These are phyloP conservation scores for Spodoptera litura DNA, from an alignment of 1,140 invertebrate genomes.

Conservation along the genomic window DNA sequence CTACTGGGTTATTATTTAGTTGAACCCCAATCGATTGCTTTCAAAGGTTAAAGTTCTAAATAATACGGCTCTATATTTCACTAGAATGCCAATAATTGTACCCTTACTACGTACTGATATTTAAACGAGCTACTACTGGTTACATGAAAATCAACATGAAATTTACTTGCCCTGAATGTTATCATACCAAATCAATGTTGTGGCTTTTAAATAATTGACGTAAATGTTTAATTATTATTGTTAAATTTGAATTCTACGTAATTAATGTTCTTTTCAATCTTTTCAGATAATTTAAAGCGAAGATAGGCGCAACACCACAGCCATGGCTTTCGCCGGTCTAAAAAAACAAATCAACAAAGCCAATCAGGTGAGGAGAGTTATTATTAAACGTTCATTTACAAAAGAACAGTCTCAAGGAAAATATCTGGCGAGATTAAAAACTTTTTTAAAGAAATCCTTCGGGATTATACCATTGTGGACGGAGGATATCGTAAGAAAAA, in stretches of 20 bases:
- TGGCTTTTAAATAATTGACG: no score
- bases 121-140: no score
- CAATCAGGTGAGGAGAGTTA: conserved; percentile 92
- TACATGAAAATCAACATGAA: no score
- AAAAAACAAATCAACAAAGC: conserved; percentile 99
- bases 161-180: no score
- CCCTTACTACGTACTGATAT: no score
- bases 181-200: neutral
- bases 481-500: neutral
- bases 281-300: conserved; percentile 62
- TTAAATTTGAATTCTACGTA: neutral
- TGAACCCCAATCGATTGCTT: no score
- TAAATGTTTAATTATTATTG: neutral
- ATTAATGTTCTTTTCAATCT: conserved; percentile 46
- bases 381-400: conserved; percentile 41
- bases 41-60: no score
- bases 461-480: conserved; percentile 42
- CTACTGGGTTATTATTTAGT: no score
- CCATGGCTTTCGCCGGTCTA: conserved; percentile 98
- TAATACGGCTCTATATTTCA: no score
- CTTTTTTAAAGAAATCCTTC: conserved; percentile 49
- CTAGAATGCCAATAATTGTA: no score
- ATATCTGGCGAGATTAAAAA: conserved; percentile 54
- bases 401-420: conserved; percentile 5
- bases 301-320: conserved; percentile 60